Conservation (phyloP, 2,113 vertebrate genomes). For the Procapra przewalskii region DNA sequence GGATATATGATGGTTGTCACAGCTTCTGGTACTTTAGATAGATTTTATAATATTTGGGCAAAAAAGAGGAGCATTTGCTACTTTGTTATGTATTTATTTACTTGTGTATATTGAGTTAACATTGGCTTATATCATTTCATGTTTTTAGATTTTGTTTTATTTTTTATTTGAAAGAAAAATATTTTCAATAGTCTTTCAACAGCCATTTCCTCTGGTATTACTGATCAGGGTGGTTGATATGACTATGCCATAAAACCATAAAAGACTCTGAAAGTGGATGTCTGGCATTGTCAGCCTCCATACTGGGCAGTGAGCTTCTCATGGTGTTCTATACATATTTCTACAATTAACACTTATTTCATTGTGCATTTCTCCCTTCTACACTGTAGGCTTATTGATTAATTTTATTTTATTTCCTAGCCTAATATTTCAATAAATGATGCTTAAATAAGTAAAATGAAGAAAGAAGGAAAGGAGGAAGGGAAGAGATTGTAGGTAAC, state of each 20-base stretch:
- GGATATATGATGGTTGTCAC: neutral
- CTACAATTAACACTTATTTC: neutral
- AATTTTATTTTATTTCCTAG: neutral
- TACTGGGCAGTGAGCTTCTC: neutral
- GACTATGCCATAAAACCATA: neutral
- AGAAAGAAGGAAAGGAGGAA: neutral
- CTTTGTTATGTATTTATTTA: neutral
- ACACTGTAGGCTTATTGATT: neutral
- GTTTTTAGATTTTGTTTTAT: neutral
- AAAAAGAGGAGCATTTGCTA: neutral
- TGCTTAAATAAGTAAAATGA: neutral
- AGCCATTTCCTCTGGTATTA: neutral
- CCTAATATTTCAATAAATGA: neutral
- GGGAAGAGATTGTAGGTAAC: neutral
- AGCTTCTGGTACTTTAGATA: neutral
- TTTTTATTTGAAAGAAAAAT: neutral
- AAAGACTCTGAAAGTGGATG: neutral
- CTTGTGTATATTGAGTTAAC: neutral
- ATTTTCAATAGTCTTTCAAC: neutral
- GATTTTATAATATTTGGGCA: neutral
- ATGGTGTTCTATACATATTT: neutral
- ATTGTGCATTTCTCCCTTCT: neutral
- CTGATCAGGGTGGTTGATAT: neutral
- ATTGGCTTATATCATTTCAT: neutral
- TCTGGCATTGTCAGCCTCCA: neutral